Evolutionary conservation across 2,797 vertebrate species (phyloP).

Genomic region (Acridotheres tristis): DNA sequence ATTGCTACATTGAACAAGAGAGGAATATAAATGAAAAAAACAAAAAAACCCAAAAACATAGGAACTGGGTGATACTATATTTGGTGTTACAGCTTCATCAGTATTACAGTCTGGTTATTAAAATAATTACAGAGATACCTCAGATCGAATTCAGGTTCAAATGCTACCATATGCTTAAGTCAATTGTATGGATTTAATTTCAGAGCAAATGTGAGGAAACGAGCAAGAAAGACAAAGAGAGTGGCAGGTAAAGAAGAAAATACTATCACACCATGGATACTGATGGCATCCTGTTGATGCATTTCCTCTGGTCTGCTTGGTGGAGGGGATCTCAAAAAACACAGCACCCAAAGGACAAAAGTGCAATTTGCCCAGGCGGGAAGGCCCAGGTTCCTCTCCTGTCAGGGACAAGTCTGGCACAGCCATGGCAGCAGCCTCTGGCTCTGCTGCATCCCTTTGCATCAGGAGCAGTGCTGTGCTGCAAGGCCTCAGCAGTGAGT

Average conservation of each 20-base stretch:
- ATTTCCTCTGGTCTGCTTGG: rapidly evolving
- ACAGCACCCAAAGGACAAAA: neutral
- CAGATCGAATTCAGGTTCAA: neutral
- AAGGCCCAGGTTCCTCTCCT: neutral
- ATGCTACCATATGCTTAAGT: neutral
- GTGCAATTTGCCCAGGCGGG: neutral
- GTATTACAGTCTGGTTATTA: neutral
- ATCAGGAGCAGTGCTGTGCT: too few relatives aligned
- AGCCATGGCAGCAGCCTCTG: neutral
- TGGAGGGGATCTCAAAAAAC: rapidly evolving
- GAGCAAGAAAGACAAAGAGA: neutral
- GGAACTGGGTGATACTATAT: neutral
- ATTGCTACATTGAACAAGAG: neutral
- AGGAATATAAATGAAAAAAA: neutral
- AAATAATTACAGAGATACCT: neutral
- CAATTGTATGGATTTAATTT: neutral
- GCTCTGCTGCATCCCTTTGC: neutral
- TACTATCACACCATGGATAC: neutral
- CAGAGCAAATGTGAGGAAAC: neutral
- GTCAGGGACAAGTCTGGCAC: neutral
- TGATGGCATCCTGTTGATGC: too few relatives aligned
- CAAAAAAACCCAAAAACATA: neutral
- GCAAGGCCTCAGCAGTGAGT: too few relatives aligned
- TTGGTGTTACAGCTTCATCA: neutral
- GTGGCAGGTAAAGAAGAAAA: neutral